Evolutionary conservation across 1,140 invertebrate genomes (phyloP).

Genomic region (Hypsibius dujardini): DNA sequence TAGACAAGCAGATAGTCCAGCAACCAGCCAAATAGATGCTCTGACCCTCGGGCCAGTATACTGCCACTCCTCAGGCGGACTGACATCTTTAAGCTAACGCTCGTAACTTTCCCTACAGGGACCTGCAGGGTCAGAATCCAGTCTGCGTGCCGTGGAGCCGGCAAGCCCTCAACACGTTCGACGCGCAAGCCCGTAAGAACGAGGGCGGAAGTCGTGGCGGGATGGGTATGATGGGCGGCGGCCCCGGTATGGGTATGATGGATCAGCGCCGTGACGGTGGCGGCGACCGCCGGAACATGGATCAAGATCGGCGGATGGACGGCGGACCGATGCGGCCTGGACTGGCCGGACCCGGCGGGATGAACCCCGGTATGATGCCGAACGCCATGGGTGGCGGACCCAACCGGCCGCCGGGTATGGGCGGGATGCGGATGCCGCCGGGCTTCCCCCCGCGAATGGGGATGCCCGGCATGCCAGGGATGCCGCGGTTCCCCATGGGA

Average conservation of each 20-base stretch:
- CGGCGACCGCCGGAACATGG: background rate
- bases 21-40: background rate
- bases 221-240: background rate
- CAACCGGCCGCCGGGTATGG: background rate
- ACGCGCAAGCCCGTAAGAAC: constrained; percentile 12
- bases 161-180: constrained; percentile 8
- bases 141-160: background rate
- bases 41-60: background rate
- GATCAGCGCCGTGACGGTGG: background rate
- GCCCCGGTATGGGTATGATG: background rate
- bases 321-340: background rate
- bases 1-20: no score
- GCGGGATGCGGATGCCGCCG: background rate
- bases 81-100: background rate
- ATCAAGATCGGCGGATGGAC: background rate
- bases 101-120: background rate
- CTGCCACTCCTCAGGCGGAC: background rate
- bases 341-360: background rate
- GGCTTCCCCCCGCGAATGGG: constrained; percentile 3
- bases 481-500: background rate
- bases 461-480: background rate
- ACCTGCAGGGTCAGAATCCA: background rate
- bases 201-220: background rate
- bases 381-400: no score
- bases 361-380: background rate